Conservation (phyloP, 2,888 invertebrate genomes). For the Bombylius major region DNA sequence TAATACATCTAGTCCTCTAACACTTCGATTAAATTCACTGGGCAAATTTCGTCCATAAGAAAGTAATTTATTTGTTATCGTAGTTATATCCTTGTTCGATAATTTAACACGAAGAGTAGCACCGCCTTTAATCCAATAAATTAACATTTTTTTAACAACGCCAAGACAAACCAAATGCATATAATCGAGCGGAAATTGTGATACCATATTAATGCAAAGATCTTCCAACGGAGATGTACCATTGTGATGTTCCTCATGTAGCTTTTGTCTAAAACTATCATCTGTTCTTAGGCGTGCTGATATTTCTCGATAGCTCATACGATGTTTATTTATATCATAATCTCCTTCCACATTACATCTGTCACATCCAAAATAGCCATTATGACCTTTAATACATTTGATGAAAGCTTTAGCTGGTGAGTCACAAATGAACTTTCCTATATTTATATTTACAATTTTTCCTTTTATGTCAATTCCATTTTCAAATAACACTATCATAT, state of each 20-base stretch:
- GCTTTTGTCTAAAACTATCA: background rate
- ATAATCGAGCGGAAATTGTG: constrained; percentile 5
- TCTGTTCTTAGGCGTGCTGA: background rate
- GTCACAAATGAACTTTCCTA: background rate
- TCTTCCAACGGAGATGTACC: constrained; percentile 4
- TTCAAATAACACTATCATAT: too few relatives aligned
- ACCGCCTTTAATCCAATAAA: constrained; percentile 1
- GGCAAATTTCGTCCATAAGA: background rate
- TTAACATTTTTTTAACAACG: constrained; percentile 3
- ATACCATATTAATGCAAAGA: constrained; percentile 2
- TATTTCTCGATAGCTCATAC: background rate
- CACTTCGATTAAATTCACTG: constrained; percentile 4
- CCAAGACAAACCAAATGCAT: constrained; percentile 5
- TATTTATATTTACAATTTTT: too few relatives aligned
- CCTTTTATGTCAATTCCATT: too few relatives aligned
- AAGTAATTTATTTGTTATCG: constrained; percentile 1
- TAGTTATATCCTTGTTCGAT: background rate
- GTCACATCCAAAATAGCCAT: background rate
- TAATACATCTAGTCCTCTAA: constrained; percentile 3
- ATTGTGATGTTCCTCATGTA: constrained; percentile 1
- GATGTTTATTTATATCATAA: background rate
- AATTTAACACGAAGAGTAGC: background rate
- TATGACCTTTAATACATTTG: background rate
- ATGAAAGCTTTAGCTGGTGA: background rate
- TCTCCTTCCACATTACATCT: background rate